phyloP scores from a whole-genome alignment of 2,888 invertebrate species.

The Dasysyrphus albostriatus region DNA sequence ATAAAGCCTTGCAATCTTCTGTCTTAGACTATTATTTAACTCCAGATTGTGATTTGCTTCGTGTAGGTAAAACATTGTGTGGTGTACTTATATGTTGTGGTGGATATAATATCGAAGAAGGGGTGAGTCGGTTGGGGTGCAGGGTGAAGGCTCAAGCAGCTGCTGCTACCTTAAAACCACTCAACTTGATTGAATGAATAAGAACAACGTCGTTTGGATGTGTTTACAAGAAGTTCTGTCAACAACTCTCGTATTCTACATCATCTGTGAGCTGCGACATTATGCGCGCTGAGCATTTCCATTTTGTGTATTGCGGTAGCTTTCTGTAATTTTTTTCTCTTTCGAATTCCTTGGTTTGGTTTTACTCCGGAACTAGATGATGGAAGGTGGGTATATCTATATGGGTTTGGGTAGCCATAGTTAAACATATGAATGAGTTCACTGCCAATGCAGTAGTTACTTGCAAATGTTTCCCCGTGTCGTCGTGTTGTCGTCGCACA shows the following conservation, averaged over 20 bases:
- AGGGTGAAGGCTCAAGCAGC: neutral
- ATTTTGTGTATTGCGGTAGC: constrained; percentile 75
- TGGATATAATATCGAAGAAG: neutral
- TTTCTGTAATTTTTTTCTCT: constrained; percentile 39
- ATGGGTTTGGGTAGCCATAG: constrained; percentile 33
- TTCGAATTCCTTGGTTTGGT: neutral
- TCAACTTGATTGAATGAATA: constrained; percentile 75
- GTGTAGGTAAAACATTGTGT: neutral
- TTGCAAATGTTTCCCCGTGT: constrained; percentile 61
- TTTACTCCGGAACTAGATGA: constrained; percentile 14
- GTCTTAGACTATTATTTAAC: neutral
- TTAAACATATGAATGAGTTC: constrained; percentile 67
- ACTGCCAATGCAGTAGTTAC: constrained; percentile 70
- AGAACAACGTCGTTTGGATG: constrained; percentile 64
- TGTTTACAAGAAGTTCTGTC: constrained; percentile 73
- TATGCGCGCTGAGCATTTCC: constrained; percentile 72
- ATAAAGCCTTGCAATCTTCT: neutral
- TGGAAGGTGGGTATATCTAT: no score
- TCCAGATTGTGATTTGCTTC: constrained; percentile 55
- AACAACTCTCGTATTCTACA: constrained; percentile 71
- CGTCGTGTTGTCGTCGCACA: constrained; percentile 24
- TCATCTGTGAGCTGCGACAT: constrained; percentile 72
- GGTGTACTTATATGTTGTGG: neutral
- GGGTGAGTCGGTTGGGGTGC: no score
- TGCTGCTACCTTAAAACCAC: constrained; percentile 69